Percentiles rank a stretch among this genome's conserved stretches.
These are phyloP conservation scores for Athetis lepigone DNA, from an alignment of 2,888 invertebrate species.

Conservation along the genomic window DNA sequence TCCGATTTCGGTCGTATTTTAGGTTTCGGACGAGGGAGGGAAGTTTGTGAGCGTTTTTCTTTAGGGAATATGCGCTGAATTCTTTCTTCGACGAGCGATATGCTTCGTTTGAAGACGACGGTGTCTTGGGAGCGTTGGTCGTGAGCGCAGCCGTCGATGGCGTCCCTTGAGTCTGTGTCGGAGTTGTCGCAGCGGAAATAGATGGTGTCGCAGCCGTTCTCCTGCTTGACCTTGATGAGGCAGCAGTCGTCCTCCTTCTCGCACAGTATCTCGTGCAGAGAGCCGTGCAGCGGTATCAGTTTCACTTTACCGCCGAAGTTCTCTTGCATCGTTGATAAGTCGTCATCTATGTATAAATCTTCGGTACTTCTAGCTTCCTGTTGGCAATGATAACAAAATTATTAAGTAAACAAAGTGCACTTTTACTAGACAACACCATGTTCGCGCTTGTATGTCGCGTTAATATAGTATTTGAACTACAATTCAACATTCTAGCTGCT, in stretches of 20 bases:
- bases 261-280: constrained; percentile 87
- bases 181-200: constrained; percentile 85
- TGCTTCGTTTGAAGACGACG: constrained; percentile 84
- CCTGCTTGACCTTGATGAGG: constrained; percentile 85
- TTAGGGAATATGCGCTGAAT: constrained; percentile 81
- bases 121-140: constrained; percentile 75
- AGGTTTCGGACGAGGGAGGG: constrained; percentile 53
- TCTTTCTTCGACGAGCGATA: constrained; percentile 83
- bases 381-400: background rate
- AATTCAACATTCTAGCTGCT: too few species aligned
- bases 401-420: background rate
- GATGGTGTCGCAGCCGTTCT: constrained; percentile 85
- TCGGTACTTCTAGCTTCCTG: constrained; percentile 90
- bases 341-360: constrained; percentile 90
- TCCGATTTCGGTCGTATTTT: constrained; percentile 75
- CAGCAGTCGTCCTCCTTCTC: constrained; percentile 88
- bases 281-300: constrained; percentile 85
- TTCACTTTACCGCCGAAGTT: constrained; percentile 85
- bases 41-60: constrained; percentile 71
- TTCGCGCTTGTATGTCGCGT: too few species aligned
- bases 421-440: too few species aligned
- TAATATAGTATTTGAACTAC: too few species aligned
- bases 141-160: constrained; percentile 73
- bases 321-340: constrained; percentile 86
- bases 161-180: constrained; percentile 82